phyloP scores from a whole-genome alignment of 2,888 invertebrate genomes.

The Phrixothrix hirtus region DNA sequence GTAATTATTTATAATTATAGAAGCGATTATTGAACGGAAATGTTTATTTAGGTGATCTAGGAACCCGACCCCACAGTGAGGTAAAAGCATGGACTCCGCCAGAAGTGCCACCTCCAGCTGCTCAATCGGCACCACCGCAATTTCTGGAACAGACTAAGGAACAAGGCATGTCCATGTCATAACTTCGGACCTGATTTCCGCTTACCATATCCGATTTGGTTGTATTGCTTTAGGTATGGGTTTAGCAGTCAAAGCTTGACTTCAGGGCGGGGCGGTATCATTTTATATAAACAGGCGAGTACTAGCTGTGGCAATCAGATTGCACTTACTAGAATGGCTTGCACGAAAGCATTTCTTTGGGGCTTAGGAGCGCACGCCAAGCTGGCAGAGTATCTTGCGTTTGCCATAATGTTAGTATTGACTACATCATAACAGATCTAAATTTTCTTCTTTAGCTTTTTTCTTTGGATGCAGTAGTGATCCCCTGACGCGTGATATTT shows the following conservation, averaged over 20 bases:
- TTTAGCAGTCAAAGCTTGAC: slow-evolving; percentile 52
- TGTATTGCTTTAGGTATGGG: slow-evolving; percentile 56
- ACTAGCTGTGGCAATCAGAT: slow-evolving; percentile 37
- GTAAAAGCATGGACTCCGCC: slow-evolving; percentile 76
- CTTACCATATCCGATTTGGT: slow-evolving; percentile 55
- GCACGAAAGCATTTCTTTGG: slow-evolving; percentile 33
- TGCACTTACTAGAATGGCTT: slow-evolving; percentile 41
- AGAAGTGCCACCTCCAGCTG: slow-evolving; percentile 65
- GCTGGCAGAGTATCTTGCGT: slow-evolving; percentile 19
- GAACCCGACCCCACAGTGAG: slow-evolving; percentile 86
- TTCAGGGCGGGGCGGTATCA: slow-evolving; percentile 50
- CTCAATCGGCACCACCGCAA: slow-evolving; percentile 70
- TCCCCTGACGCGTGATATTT: slow-evolving; percentile 36
- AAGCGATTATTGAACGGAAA: background rate
- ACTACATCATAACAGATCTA: slow-evolving; percentile 5
- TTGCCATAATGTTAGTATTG: slow-evolving; percentile 15
- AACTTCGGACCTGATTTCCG: slow-evolving; percentile 52
- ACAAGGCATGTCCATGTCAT: slow-evolving; percentile 56
- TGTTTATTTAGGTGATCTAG: slow-evolving; percentile 66
- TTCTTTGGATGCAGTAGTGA: background rate
- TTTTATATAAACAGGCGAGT: slow-evolving; percentile 50
- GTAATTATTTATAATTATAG: slow-evolving; percentile 51
- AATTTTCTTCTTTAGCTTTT: slow-evolving; percentile 9
- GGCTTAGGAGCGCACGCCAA: slow-evolving; percentile 27
- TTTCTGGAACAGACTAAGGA: slow-evolving; percentile 64